A percentile compares a stretch with the other conserved stretches of the same genome.
Conservation (phyloP, 2,113 vertebrate genomes). For the Odontesthes bonariensis region DNA sequence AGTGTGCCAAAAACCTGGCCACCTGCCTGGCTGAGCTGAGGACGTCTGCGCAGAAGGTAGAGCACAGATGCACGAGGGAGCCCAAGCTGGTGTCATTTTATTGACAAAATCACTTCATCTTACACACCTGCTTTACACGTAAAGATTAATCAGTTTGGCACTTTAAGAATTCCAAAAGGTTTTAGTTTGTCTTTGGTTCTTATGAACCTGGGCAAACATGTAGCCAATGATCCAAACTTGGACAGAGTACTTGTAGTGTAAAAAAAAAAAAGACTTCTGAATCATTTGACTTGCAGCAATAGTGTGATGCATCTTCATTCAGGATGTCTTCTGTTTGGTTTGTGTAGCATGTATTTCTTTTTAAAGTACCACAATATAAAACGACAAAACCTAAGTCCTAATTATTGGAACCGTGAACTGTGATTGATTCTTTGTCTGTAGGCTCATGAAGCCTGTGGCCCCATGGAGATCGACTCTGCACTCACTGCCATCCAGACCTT, state of each 20-base stretch:
- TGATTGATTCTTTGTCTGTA: constrained; percentile 56
- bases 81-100: background rate
- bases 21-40: constrained; percentile 95
- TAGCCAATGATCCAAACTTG: too few species aligned
- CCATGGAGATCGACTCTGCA: constrained; percentile 98
- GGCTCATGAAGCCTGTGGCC: constrained; percentile 98
- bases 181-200: too few species aligned
- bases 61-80: background rate
- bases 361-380: background rate
- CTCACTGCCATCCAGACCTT: constrained; percentile 92
- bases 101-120: background rate
- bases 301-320: too few species aligned
- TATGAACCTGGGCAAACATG: too few species aligned
- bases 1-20: constrained; percentile 97
- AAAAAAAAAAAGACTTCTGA: too few species aligned
- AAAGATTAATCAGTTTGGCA: background rate
- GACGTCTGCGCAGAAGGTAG: constrained; percentile 94
- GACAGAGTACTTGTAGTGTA: too few species aligned
- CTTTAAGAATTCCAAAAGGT: too few species aligned
- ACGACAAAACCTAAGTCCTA: background rate
- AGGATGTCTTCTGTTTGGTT: too few species aligned
- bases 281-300: too few species aligned
- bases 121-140: background rate
- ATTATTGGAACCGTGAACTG: background rate
- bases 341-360: background rate